These are phyloP conservation scores for Melanerpes aurifrons DNA, from an alignment of 2,113 vertebrate species.

Conservation along the genomic window DNA sequence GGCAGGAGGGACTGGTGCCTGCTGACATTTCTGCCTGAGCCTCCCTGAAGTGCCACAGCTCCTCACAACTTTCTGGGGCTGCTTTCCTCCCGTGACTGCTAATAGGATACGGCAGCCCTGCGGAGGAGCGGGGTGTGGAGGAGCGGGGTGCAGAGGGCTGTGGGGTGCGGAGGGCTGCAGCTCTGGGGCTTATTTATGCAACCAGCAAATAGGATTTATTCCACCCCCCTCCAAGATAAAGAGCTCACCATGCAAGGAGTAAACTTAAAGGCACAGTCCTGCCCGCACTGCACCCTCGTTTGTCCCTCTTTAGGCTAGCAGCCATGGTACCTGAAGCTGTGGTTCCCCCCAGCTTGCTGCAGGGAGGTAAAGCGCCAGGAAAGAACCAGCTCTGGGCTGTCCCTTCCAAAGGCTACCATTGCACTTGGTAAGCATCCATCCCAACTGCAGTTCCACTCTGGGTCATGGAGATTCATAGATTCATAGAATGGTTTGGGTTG, in stretches of 20 bases:
- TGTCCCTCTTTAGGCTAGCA: not conserved
- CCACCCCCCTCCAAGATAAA: not conserved
- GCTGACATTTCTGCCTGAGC: conserved; percentile 41
- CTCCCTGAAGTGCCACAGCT: conserved; percentile 57
- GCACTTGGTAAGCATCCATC: not conserved
- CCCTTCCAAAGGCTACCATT: not conserved
- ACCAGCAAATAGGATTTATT: not conserved
- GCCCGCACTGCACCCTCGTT: not conserved
- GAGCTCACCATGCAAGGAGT: not conserved
- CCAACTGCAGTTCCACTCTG: not conserved
- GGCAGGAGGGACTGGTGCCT: conserved; percentile 17
- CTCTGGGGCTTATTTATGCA: conserved; percentile 40
- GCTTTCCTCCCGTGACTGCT: conserved; percentile 35
- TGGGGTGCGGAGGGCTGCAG: not conserved
- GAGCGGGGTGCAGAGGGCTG: not conserved
- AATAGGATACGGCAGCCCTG: not conserved
- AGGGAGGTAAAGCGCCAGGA: not conserved
- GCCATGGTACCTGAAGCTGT: not conserved
- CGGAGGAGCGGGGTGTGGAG: not conserved
- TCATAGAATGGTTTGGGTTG: too few relatives aligned
- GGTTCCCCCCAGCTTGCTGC: not conserved
- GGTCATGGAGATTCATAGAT: too few relatives aligned
- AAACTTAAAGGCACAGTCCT: not conserved
- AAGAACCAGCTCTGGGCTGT: not conserved
- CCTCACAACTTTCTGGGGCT: conserved; percentile 50